These are phyloP conservation scores for Eubasilissa regina DNA, from an alignment of 1,140 invertebrate genomes.

Conservation along the genomic window DNA sequence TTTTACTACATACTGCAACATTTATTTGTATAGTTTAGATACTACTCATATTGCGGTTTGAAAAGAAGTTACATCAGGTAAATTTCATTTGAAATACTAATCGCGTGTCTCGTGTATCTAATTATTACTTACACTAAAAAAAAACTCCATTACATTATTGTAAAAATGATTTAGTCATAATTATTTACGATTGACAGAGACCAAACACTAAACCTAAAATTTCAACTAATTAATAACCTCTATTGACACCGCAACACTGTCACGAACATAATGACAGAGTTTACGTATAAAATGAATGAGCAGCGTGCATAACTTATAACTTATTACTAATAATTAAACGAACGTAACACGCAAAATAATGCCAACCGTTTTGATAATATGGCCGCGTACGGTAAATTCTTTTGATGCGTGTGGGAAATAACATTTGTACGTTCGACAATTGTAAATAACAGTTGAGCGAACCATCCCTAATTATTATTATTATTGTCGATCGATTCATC, in stretches of 20 bases:
- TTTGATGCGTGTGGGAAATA: constrained; percentile 51
- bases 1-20: too few species aligned
- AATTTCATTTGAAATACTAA: background rate
- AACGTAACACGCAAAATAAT: constrained; percentile 43
- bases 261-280: background rate
- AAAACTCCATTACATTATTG: background rate
- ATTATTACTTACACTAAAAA: background rate
- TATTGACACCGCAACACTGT: constrained; percentile 11
- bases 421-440: constrained; percentile 13
- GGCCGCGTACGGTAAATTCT: constrained; percentile 31
- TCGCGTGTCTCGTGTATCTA: background rate
- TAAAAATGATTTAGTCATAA: constrained; percentile 5
- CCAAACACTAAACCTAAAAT: too few species aligned
- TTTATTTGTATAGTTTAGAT: too few species aligned
- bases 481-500: constrained; percentile 49
- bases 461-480: constrained; percentile 48
- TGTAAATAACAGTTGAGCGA: constrained; percentile 32
- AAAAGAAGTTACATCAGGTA: too few species aligned
- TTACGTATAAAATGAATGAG: constrained; percentile 19
- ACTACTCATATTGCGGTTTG: too few species aligned
- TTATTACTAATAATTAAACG: constrained; percentile 47
- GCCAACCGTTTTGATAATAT: constrained; percentile 40
- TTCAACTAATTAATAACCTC: background rate
- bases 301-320: constrained; percentile 24
- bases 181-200: too few species aligned